These are phyloP conservation scores for Eriocheir sinensis DNA, from an alignment of 1,140 invertebrate species.

Conservation along the genomic window DNA sequence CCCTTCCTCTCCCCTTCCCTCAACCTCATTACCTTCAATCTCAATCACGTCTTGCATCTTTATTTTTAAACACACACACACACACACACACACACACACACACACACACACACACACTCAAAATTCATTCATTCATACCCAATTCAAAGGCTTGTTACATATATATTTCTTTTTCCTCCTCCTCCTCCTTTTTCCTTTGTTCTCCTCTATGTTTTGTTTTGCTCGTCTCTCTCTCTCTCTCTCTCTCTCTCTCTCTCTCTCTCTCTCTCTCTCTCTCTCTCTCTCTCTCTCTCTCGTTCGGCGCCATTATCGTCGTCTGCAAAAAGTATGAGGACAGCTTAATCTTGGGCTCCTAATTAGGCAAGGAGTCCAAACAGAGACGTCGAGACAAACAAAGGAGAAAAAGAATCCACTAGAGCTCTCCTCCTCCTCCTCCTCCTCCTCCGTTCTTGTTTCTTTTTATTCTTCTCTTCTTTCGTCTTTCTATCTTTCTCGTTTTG, in stretches of 20 bases:
- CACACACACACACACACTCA: too few relatives aligned
- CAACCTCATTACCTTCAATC: too few relatives aligned
- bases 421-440: not conserved
- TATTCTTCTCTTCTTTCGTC: not conserved
- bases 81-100: too few relatives aligned
- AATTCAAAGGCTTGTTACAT: too few relatives aligned
- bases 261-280: slow-evolving; percentile 6
- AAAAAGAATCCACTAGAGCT: not conserved
- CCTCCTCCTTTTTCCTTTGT: not conserved
- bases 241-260: slow-evolving; percentile 22
- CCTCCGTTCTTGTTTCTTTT: not conserved
- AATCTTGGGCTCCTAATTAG: not conserved
- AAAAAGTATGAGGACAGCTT: not conserved
- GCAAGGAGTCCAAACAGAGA: not conserved
- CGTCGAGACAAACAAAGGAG: not conserved
- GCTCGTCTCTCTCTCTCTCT: not conserved
- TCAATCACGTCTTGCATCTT: too few relatives aligned
- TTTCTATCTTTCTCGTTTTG: too few relatives aligned
- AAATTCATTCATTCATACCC: too few relatives aligned
- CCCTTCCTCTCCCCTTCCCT: too few relatives aligned
- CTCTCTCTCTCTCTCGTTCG: not conserved
- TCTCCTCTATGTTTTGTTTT: not conserved
- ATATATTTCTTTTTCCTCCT: too few relatives aligned
- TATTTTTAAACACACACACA: too few relatives aligned
- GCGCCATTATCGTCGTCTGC: not conserved